These are phyloP conservation scores for Lepidostoma basale DNA, from an alignment of 1,140 invertebrate genomes.

Conservation along the genomic window DNA sequence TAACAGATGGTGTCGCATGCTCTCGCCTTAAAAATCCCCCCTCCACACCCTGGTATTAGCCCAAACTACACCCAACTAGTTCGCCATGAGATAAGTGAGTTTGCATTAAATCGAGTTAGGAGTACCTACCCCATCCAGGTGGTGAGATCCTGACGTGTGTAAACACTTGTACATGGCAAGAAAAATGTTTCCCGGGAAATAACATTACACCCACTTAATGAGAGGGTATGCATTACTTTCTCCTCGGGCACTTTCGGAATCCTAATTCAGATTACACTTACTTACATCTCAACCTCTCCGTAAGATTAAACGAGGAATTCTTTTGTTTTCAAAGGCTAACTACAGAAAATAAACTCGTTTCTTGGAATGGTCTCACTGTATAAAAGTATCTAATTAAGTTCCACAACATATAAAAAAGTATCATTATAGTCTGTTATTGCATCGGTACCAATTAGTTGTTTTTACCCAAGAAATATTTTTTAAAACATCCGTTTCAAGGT, in stretches of 20 bases:
- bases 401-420: too few species aligned
- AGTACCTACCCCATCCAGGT: not conserved
- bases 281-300: not conserved
- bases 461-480: too few species aligned
- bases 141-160: conserved; percentile 12
- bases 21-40: too few species aligned
- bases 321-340: too few species aligned
- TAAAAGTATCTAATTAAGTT: too few species aligned
- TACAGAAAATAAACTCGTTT: too few species aligned
- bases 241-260: not conserved
- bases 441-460: too few species aligned
- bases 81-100: conserved; percentile 38
- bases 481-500: too few species aligned
- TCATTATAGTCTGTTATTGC: too few species aligned
- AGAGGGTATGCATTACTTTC: not conserved
- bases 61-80: conserved; percentile 13
- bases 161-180: not conserved
- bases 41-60: conserved; percentile 5
- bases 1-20: too few species aligned
- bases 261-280: conserved; percentile 8
- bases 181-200: not conserved
- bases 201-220: conserved; percentile 7
- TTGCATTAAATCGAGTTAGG: conserved; percentile 41
- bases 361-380: too few species aligned
- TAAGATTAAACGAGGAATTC: not conserved